Percentiles rank a stretch among this genome's conserved stretches.
Evolutionary conservation across 2,113 vertebrate genomes (phyloP).

Genomic region (Opisthocomus hoazin): DNA sequence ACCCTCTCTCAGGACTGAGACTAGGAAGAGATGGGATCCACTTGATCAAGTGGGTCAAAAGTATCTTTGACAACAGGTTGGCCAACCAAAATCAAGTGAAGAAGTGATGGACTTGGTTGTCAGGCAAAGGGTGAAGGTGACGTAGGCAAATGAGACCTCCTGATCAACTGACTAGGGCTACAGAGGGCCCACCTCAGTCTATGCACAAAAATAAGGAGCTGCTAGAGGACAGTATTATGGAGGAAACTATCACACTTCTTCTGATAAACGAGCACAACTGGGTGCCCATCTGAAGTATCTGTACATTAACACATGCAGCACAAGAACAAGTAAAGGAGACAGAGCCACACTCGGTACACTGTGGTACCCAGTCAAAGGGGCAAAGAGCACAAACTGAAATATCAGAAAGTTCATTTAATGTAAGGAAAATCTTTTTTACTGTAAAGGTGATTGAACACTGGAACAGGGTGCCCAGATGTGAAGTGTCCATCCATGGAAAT

Average conservation of each 20-base stretch:
- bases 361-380: not conserved
- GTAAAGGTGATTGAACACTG: not conserved
- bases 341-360: not conserved
- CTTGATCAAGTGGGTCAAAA: not conserved
- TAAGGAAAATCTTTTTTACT: not conserved
- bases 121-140: not conserved
- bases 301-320: not conserved
- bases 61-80: not conserved
- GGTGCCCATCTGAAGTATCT: not conserved
- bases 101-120: not conserved
- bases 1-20: not conserved
- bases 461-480: not conserved
- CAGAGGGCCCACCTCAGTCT: not conserved
- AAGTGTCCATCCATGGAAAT: not conserved
- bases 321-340: not conserved
- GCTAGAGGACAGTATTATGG: not conserved
- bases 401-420: not conserved
- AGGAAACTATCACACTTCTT: not conserved
- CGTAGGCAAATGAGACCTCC: not conserved
- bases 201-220: not conserved
- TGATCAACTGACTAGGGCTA: not conserved
- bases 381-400: not conserved
- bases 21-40: not conserved
- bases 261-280: not conserved
- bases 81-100: not conserved